Percentiles rank a stretch among this genome's conserved stretches.
phyloP scores from a whole-genome alignment of 2,797 vertebrate genomes.

The Pantherophis alleghaniensis region DNA sequence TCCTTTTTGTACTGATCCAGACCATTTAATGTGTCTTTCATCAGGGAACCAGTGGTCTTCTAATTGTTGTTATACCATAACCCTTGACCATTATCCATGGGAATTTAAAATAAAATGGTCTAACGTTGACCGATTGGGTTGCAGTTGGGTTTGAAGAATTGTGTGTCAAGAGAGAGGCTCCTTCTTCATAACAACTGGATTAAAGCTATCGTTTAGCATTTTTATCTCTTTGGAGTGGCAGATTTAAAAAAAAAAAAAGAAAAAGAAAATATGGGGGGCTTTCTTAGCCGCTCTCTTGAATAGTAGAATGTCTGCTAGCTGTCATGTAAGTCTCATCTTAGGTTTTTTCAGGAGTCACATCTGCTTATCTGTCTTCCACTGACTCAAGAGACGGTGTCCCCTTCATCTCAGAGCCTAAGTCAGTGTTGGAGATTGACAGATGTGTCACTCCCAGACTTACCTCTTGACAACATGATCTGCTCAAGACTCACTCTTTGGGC shows the following conservation, averaged over 20 bases:
- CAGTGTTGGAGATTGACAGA: constrained; percentile 45
- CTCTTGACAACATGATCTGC: constrained; percentile 35
- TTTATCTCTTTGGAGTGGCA: background rate
- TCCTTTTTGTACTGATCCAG: background rate
- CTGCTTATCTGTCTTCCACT: constrained; percentile 20
- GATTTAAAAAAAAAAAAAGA: too few relatives aligned
- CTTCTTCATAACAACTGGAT: background rate
- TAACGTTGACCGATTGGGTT: background rate
- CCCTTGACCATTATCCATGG: background rate
- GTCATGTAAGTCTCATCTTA: constrained; percentile 32
- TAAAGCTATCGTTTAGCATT: background rate
- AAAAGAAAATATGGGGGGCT: background rate
- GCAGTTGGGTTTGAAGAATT: background rate
- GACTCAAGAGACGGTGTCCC: constrained; percentile 29
- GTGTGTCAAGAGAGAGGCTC: background rate
- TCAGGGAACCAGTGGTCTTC: too few relatives aligned
- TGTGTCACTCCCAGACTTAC: constrained; percentile 42
- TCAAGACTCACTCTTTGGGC: constrained; percentile 43
- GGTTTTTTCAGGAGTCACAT: constrained; percentile 23
- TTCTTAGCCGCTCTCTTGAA: background rate
- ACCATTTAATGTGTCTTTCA: background rate
- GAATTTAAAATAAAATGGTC: background rate
- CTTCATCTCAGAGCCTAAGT: constrained; percentile 41
- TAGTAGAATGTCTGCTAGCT: constrained; percentile 24
- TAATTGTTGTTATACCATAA: background rate